A percentile compares a stretch with the other conserved stretches of the same genome.
Evolutionary conservation across 2,888 invertebrate genomes (phyloP).

Genomic region (Vannuccia rotundouncinata): DNA sequence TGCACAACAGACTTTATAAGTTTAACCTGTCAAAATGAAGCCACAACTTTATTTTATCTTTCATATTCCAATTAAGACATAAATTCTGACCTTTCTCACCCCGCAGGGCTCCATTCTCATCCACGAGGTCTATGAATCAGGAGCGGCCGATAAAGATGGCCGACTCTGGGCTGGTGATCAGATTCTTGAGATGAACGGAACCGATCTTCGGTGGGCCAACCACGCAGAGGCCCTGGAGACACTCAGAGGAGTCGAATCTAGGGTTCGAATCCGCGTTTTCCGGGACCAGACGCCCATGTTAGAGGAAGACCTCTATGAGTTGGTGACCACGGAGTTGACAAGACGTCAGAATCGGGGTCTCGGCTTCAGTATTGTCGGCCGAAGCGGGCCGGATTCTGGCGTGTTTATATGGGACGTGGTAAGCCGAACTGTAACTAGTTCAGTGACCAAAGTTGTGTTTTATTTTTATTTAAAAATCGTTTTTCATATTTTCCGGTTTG

Average conservation of each 20-base stretch:
- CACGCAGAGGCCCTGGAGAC: conserved; percentile 74
- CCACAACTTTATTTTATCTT: too few relatives aligned
- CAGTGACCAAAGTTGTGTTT: too few relatives aligned
- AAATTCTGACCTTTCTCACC: conserved; percentile 57
- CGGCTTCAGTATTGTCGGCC: conserved; percentile 71
- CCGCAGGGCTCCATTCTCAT: conserved; percentile 78
- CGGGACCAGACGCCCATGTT: conserved; percentile 59
- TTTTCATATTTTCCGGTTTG: too few relatives aligned
- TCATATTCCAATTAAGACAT: too few relatives aligned
- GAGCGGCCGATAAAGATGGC: conserved; percentile 81
- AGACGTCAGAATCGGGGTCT: conserved; percentile 76
- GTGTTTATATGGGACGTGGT: conserved; percentile 89
- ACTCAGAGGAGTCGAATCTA: conserved; percentile 74
- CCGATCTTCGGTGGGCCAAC: conserved; percentile 72
- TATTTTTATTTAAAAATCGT: too few relatives aligned
- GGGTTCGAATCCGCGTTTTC: conserved; percentile 74
- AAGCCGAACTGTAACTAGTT: too few relatives aligned
- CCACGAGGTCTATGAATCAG: conserved; percentile 83
- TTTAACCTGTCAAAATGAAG: too few relatives aligned
- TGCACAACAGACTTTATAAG: too few relatives aligned
- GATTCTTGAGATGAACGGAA: conserved; percentile 68
- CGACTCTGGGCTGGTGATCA: conserved; percentile 84
- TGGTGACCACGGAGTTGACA: conserved; percentile 63
- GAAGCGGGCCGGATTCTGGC: conserved; percentile 64
- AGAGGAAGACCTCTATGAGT: conserved; percentile 65